Conservation (phyloP, 2,113 vertebrate genomes). For the Neoarius graeffei region DNA sequence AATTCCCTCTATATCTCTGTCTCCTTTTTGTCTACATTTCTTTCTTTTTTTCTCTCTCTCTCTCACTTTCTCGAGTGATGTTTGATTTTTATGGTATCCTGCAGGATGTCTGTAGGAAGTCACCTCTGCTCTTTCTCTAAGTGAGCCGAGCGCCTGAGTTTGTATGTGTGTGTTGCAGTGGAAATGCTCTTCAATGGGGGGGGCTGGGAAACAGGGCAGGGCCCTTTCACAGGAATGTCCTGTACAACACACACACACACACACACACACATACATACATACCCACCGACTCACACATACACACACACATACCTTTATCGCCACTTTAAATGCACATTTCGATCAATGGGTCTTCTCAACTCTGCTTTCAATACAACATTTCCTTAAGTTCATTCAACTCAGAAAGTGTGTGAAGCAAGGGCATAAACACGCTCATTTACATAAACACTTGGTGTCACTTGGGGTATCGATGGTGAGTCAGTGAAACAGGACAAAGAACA, state of each 20-base stretch:
- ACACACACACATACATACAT: slow-evolving; percentile 22
- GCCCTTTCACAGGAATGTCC: slow-evolving; percentile 51
- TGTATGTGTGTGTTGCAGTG: slow-evolving; percentile 32
- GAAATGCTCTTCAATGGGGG: slow-evolving; percentile 44
- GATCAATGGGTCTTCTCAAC: background rate
- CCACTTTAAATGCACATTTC: slow-evolving; percentile 38
- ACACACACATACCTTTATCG: slow-evolving; percentile 32
- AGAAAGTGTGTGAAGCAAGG: background rate
- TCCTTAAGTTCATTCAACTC: background rate
- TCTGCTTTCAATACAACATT: background rate
- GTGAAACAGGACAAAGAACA: background rate
- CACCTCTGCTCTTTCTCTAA: slow-evolving; percentile 52
- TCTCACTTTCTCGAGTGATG: slow-evolving; percentile 19
- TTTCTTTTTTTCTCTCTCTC: slow-evolving; percentile 10
- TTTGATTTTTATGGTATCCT: slow-evolving; percentile 55
- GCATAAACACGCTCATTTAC: slow-evolving; percentile 3
- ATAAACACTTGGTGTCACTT: background rate
- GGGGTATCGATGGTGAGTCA: background rate
- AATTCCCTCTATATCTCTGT: background rate
- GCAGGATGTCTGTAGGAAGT: slow-evolving; percentile 62
- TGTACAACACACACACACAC: slow-evolving; percentile 37
- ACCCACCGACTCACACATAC: slow-evolving; percentile 31
- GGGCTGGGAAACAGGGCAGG: slow-evolving; percentile 54
- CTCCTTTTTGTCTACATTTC: slow-evolving; percentile 18
- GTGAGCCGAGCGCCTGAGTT: slow-evolving; percentile 28